These are phyloP conservation scores for Otolemur garnettii DNA, from an alignment of 2,113 vertebrate species.

Conservation along the genomic window DNA sequence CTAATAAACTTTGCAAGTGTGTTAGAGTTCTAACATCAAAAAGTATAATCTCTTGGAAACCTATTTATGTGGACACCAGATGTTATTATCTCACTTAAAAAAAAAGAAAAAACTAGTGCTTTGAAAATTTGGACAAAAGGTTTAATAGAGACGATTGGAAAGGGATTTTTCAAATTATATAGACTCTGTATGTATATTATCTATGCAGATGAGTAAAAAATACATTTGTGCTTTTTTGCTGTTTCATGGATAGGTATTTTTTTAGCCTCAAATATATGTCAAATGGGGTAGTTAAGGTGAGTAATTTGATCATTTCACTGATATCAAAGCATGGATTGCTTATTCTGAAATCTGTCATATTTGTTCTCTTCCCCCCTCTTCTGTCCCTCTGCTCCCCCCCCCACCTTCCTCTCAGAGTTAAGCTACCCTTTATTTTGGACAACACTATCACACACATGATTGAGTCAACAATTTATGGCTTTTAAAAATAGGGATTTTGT, in stretches of 20 bases:
- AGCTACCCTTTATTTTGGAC: constrained; percentile 69
- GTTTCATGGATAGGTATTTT: background rate
- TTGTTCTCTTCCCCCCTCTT: background rate
- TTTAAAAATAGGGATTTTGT: constrained; percentile 82
- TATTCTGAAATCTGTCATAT: constrained; percentile 13
- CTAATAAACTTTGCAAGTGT: background rate
- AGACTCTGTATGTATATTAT: background rate
- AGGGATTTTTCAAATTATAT: constrained; percentile 10
- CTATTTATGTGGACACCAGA: background rate
- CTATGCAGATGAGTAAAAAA: background rate
- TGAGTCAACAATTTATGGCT: constrained; percentile 78
- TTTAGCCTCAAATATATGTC: background rate
- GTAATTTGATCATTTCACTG: constrained; percentile 43
- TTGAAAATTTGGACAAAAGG: constrained; percentile 55
- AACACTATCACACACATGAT: constrained; percentile 76
- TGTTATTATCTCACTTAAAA: background rate
- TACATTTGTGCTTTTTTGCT: background rate
- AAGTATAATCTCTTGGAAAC: background rate
- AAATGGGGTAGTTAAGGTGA: background rate
- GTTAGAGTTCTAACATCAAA: background rate
- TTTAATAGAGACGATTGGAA: background rate
- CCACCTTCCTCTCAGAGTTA: background rate
- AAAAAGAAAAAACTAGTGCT: background rate
- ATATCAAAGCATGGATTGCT: constrained; percentile 10
- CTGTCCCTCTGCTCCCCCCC: accelerated